A percentile compares a stretch with the other conserved stretches of the same genome.
These are phyloP conservation scores for Bicyclus anynana DNA, from an alignment of 1,140 invertebrate species.

Conservation along the genomic window DNA sequence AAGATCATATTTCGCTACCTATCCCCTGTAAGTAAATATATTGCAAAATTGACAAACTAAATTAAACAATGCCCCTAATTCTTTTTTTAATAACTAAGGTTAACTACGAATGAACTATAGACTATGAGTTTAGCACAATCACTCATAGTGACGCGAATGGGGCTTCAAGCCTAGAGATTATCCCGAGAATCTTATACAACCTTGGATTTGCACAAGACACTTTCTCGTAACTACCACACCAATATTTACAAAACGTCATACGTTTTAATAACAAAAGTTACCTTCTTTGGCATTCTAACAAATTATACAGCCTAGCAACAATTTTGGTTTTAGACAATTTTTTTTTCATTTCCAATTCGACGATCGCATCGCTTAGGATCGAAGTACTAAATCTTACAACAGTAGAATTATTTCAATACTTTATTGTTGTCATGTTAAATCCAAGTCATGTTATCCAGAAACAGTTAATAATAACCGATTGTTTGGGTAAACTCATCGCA, in stretches of 20 bases:
- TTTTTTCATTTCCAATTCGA: too few relatives aligned
- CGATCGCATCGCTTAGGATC: too few relatives aligned
- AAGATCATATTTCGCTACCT: constrained; percentile 22
- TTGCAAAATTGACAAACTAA: constrained; percentile 19
- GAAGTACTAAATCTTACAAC: too few relatives aligned
- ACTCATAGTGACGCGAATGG: constrained; percentile 68
- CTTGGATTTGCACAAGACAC: neutral
- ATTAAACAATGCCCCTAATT: constrained; percentile 10
- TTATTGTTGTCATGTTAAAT: too few relatives aligned
- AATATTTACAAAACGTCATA: constrained; percentile 11
- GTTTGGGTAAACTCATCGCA: constrained; percentile 35
- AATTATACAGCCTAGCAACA: neutral
- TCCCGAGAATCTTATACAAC: constrained; percentile 4
- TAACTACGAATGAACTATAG: constrained; percentile 55
- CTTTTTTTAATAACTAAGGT: constrained; percentile 40
- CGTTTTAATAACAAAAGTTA: neutral
- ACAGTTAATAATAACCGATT: neutral
- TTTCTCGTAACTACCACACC: neutral
- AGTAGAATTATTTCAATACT: too few relatives aligned
- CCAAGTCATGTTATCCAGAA: neutral
- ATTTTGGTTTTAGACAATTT: too few relatives aligned
- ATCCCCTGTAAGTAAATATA: constrained; percentile 22
- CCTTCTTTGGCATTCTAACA: neutral
- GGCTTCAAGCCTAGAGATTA: constrained; percentile 43
- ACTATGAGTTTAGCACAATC: constrained; percentile 76